Conservation (phyloP, 2,888 invertebrate genomes). For the Xestobium rufovillosum region DNA sequence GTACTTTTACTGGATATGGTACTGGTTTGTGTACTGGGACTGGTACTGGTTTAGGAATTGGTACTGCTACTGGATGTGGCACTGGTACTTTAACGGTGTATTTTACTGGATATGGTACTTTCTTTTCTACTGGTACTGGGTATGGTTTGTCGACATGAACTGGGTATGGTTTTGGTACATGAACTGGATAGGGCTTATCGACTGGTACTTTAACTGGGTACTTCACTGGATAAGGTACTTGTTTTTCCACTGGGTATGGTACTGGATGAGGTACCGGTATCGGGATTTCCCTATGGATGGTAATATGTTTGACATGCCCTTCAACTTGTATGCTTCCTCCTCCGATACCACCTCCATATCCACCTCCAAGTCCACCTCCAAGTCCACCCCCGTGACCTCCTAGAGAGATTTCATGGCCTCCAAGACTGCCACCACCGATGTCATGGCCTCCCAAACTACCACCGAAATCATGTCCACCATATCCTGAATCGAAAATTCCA, state of each 20-base stretch:
- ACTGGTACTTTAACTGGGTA: slow-evolving; percentile 27
- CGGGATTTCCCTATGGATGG: slow-evolving; percentile 11
- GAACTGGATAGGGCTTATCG: slow-evolving; percentile 19
- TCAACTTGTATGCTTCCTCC: slow-evolving; percentile 4
- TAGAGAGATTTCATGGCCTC: background rate
- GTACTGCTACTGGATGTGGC: slow-evolving; percentile 23
- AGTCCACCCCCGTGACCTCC: slow-evolving; percentile 21
- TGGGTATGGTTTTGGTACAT: slow-evolving; percentile 7
- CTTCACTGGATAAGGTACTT: slow-evolving; percentile 31
- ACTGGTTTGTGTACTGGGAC: slow-evolving; percentile 13
- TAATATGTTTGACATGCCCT: slow-evolving; percentile 14
- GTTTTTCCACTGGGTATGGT: slow-evolving; percentile 16
- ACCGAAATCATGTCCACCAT: slow-evolving; percentile 13
- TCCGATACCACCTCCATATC: slow-evolving; percentile 9
- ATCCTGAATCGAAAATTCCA: slow-evolving; percentile 18
- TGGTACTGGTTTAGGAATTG: slow-evolving; percentile 30
- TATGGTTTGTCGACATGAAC: background rate
- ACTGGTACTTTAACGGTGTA: slow-evolving; percentile 14
- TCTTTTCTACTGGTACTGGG: slow-evolving; percentile 1
- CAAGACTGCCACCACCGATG: slow-evolving; percentile 16
- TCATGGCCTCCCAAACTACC: slow-evolving; percentile 11
- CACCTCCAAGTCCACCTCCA: slow-evolving; percentile 7
- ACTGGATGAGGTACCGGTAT: slow-evolving; percentile 17
- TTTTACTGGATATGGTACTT: background rate
- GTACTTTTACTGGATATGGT: slow-evolving; percentile 35